Evolutionary conservation across 2,888 invertebrate genomes (phyloP).

Genomic region (Tiliacea aurago): DNA sequence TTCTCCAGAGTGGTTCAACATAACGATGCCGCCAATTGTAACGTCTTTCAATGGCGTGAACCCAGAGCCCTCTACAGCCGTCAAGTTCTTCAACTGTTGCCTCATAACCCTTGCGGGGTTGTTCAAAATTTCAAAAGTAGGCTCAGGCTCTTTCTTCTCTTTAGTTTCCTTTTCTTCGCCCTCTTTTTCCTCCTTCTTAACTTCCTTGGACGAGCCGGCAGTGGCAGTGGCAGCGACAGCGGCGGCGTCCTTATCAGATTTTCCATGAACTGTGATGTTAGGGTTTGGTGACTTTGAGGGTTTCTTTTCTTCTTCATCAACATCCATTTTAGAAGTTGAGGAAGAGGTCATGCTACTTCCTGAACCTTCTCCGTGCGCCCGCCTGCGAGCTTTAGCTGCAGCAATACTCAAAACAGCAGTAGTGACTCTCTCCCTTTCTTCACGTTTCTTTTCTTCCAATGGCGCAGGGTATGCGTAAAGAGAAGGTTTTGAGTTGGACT

Average conservation of each 20-base stretch:
- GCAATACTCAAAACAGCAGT: slow-evolving; percentile 98
- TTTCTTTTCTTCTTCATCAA: slow-evolving; percentile 92
- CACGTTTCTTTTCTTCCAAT: slow-evolving; percentile 99
- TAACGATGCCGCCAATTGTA: slow-evolving; percentile 98
- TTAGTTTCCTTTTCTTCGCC: slow-evolving; percentile 85
- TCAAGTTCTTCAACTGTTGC: slow-evolving; percentile 95
- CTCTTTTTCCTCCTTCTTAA: slow-evolving; percentile 88
- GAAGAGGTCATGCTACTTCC: slow-evolving; percentile 90
- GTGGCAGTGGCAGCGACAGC: slow-evolving; percentile 55
- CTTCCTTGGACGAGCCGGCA: slow-evolving; percentile 85
- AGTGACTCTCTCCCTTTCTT: slow-evolving; percentile 99
- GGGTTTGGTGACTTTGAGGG: slow-evolving; percentile 87
- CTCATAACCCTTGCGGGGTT: slow-evolving; percentile 99
- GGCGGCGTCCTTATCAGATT: slow-evolving; percentile 83
- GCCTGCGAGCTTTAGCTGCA: slow-evolving; percentile 97
- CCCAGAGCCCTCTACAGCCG: slow-evolving; percentile 94
- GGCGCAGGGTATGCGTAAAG: slow-evolving; percentile 99
- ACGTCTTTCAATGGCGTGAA: slow-evolving; percentile 97
- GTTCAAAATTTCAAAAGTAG: slow-evolving; percentile 96
- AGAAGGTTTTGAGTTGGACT: slow-evolving; percentile 98
- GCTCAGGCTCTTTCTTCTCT: slow-evolving; percentile 96
- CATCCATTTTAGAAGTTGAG: slow-evolving; percentile 96
- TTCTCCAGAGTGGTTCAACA: slow-evolving; percentile 96
- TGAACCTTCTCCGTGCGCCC: slow-evolving; percentile 93
- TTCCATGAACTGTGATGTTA: slow-evolving; percentile 87